These are phyloP conservation scores for Ceuthmochares aereus DNA, from an alignment of 2,113 vertebrate species.

Conservation along the genomic window DNA sequence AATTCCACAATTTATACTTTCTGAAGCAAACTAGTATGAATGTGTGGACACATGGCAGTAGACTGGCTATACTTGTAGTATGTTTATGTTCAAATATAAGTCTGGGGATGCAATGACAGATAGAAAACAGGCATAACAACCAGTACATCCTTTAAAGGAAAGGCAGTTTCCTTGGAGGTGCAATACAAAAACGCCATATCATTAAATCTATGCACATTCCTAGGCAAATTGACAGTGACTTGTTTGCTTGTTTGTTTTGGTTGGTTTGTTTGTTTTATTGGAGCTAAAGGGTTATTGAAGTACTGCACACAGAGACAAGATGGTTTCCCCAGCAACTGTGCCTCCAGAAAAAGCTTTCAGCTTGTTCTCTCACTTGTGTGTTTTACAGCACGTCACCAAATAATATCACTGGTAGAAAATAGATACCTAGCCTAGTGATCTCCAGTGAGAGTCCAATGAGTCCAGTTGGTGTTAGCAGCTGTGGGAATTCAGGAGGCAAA, in stretches of 20 bases:
- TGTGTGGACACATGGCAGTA: background rate
- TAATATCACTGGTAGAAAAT: background rate
- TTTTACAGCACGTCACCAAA: background rate
- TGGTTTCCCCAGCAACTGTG: conserved; percentile 41
- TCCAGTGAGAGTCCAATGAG: background rate
- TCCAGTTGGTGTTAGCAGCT: background rate
- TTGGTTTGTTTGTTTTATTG: background rate
- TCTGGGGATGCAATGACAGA: background rate
- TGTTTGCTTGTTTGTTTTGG: background rate
- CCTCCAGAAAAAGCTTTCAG: conserved; percentile 4
- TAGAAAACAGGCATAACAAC: background rate
- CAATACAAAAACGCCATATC: background rate
- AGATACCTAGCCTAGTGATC: background rate
- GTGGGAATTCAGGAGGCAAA: background rate
- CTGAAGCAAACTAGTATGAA: background rate
- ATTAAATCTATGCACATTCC: background rate
- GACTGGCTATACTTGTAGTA: background rate
- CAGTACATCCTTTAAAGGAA: background rate
- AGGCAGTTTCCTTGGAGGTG: background rate
- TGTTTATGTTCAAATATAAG: background rate
- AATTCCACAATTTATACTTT: background rate
- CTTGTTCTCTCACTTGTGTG: background rate
- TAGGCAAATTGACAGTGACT: background rate
- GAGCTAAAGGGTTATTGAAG: background rate
- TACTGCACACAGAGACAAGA: background rate